Base-by-base conservation (phyloP, 2,888 invertebrate species). In the Cancer borealis region DNA sequence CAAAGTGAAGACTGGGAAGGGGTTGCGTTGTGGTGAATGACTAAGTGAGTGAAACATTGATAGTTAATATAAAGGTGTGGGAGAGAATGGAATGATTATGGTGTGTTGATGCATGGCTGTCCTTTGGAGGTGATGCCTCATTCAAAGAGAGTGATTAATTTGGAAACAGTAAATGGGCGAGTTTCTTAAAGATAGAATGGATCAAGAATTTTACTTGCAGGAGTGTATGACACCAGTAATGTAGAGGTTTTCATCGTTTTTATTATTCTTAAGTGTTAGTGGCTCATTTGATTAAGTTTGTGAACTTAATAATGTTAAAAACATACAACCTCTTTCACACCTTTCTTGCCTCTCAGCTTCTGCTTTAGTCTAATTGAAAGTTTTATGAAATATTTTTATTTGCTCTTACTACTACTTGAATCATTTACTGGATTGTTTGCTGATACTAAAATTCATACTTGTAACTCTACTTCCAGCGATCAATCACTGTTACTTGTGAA, bases 401-500 rank as follows among this genome's bases (percentile, higher is more conserved):
- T 84, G 84, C 12, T 1, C 26, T 4, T 30, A n/a, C 8, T 66
- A 21, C 21, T 66, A 66, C 39, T 54, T 17, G 8, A 21, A 66
- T 66, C 1, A 3, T 21, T 5, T 21, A 66, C n/a, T 66, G 21
- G 12, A 66, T 66, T 66, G 14, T 66, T 66, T 66, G 17, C 21
- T 21, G 21, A 3, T 66, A 21, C 66, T 66, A 66, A 66, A 21
- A 66, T 54, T 54, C 54, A 54, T 66, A 21, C 5, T 66, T 66
- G 5, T 66, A 21, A 14, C 21, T 39, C 84, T 84, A 30, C 39
- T 84, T 84, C 4, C 84, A 84, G 84, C 39, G n/a, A 14, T 84
- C 84, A 3, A 84, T 84, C 30, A 84, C 14, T 14, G 84, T 84
- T 84, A 30, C 84, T 12, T 84, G 84, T 84, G 84, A 84, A 84